These are phyloP conservation scores for Huso huso DNA, from an alignment of 2,797 vertebrate genomes.

Conservation along the genomic window DNA sequence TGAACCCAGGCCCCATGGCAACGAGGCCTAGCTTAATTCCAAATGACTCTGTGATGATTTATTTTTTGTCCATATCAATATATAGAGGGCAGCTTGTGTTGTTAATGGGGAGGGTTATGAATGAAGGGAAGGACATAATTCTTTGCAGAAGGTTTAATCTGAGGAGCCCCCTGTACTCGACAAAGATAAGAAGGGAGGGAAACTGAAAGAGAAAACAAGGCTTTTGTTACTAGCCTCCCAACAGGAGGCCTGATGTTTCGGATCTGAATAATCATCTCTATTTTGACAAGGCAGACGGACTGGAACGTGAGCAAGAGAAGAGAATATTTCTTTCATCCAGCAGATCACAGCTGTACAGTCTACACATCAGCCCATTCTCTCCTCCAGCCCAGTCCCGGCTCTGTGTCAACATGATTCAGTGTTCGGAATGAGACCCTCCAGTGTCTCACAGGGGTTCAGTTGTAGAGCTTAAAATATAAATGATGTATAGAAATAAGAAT, in stretches of 20 bases:
- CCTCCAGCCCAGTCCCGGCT: slow-evolving; percentile 23
- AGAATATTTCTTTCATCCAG: slow-evolving; percentile 62
- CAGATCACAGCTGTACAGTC: slow-evolving; percentile 56
- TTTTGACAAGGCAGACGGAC: slow-evolving; percentile 59
- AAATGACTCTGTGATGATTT: slow-evolving; percentile 34
- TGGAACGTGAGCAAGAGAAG: slow-evolving; percentile 27
- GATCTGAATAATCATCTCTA: slow-evolving; percentile 57
- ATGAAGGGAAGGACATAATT: slow-evolving; percentile 55
- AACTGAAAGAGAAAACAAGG: slow-evolving; percentile 45
- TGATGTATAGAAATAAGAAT: too few relatives aligned
- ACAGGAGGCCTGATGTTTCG: slow-evolving; percentile 47
- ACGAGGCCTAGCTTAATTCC: slow-evolving; percentile 42
- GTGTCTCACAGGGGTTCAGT: too few relatives aligned
- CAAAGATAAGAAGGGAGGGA: slow-evolving; percentile 32
- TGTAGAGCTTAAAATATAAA: too few relatives aligned
- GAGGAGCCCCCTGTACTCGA: slow-evolving; percentile 47
- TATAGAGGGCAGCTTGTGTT: slow-evolving; percentile 58
- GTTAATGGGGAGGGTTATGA: slow-evolving; percentile 55
- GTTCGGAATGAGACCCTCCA: slow-evolving; percentile 39
- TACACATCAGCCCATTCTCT: slow-evolving; percentile 49
- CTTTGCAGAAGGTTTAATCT: slow-evolving; percentile 50
- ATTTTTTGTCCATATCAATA: slow-evolving; percentile 36
- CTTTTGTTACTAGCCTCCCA: slow-evolving; percentile 46
- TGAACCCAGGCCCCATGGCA: slow-evolving; percentile 66
- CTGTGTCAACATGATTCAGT: slow-evolving; percentile 50